Conservation (phyloP, 1,140 invertebrate species). For the Scaptomyza montana region DNA sequence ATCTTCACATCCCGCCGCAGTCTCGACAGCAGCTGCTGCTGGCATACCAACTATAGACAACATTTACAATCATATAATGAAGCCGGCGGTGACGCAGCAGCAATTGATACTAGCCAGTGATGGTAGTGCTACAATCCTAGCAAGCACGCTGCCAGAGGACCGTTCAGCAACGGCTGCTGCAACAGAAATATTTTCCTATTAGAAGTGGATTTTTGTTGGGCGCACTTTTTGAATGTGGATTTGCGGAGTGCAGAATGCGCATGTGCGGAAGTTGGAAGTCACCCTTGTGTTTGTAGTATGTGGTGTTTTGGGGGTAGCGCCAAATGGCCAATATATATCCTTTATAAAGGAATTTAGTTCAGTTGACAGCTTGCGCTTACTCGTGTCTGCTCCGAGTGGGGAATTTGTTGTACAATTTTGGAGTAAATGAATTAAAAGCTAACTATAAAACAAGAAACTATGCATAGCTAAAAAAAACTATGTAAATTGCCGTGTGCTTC, state of each 20-base stretch:
- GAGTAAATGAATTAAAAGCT: slow-evolving; percentile 22
- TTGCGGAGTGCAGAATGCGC: slow-evolving; percentile 16
- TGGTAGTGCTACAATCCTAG: slow-evolving; percentile 19
- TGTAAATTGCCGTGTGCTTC: slow-evolving; percentile 9
- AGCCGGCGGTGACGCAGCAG: slow-evolving; percentile 2
- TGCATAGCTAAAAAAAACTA: slow-evolving; percentile 2
- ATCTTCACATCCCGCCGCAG: too few species aligned
- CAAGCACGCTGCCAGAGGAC: neutral
- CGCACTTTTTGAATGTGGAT: slow-evolving; percentile 14
- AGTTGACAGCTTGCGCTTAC: slow-evolving; percentile 74
- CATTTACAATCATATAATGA: slow-evolving; percentile 67
- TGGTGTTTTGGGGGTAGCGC: slow-evolving; percentile 25
- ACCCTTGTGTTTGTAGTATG: slow-evolving; percentile 32
- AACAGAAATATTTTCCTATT: slow-evolving; percentile 30
- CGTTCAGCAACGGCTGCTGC: neutral
- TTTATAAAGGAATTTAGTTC: slow-evolving; percentile 78
- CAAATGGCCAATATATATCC: slow-evolving; percentile 45
- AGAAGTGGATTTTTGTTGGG: slow-evolving; percentile 3
- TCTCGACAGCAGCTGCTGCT: slow-evolving; percentile 2
- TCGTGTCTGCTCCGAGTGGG: slow-evolving; percentile 51
- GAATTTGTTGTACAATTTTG: slow-evolving; percentile 46
- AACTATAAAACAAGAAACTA: slow-evolving; percentile 24
- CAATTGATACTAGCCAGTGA: slow-evolving; percentile 20
- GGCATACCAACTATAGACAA: slow-evolving; percentile 66
- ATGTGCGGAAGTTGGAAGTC: slow-evolving; percentile 22